phyloP scores from a whole-genome alignment of 2,113 vertebrate genomes.

The Eidolon helvum region DNA sequence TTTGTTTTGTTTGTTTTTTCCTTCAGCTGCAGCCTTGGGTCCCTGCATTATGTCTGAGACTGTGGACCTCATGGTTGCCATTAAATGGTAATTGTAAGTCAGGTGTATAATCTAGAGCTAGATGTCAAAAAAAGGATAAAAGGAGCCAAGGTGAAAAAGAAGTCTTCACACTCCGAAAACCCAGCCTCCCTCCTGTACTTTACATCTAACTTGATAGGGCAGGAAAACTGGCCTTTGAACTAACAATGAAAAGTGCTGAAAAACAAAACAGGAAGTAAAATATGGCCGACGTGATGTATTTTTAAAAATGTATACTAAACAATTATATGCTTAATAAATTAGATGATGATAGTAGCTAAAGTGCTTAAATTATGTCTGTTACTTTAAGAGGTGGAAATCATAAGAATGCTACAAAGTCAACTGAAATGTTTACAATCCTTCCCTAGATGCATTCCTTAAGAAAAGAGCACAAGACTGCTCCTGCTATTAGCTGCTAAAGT shows the following conservation, averaged over 20 bases:
- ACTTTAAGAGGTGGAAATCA: constrained; percentile 15
- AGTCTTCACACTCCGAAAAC: background rate
- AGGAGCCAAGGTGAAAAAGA: background rate
- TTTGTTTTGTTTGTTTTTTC: background rate
- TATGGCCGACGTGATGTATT: background rate
- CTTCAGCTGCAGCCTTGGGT: background rate
- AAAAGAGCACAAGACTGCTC: background rate
- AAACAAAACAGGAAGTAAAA: constrained; percentile 39
- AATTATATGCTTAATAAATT: constrained; percentile 36
- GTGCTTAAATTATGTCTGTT: background rate
- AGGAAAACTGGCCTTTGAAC: constrained; percentile 35
- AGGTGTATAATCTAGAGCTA: background rate
- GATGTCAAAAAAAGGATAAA: background rate
- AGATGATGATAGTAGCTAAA: background rate
- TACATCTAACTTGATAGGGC: background rate
- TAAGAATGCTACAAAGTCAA: constrained; percentile 3
- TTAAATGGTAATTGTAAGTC: background rate
- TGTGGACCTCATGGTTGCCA: background rate
- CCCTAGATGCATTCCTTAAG: background rate
- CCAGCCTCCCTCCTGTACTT: background rate
- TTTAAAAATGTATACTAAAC: background rate
- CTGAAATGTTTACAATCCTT: constrained; percentile 6
- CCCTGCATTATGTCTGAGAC: background rate
- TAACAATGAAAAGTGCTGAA: background rate
- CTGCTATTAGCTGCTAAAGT: background rate